Conservation (phyloP, 2,797 vertebrate genomes). For the Discoglossus pictus region DNA sequence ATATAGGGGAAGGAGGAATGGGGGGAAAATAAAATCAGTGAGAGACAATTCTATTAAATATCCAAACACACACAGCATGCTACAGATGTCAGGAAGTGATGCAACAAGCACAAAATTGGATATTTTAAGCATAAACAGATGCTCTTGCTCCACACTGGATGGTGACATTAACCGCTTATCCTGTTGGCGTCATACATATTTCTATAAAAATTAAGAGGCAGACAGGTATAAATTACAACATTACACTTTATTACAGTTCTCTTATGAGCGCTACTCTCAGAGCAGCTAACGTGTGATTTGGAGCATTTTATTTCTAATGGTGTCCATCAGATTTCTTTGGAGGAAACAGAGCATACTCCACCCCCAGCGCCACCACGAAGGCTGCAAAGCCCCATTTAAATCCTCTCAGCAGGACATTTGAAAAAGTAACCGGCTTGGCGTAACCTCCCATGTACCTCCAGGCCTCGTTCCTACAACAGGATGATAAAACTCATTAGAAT, state of each 20-base stretch:
- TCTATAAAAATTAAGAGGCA: background rate
- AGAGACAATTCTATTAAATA: too few species aligned
- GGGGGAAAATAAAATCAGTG: too few species aligned
- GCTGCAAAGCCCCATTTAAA: conserved; percentile 90
- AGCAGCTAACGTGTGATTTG: background rate
- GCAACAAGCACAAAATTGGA: too few species aligned
- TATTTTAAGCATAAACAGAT: too few species aligned
- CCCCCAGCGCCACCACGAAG: conserved; percentile 84
- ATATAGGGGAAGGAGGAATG: too few species aligned
- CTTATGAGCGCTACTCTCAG: background rate
- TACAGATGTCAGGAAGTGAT: too few species aligned
- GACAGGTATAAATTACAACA: background rate
- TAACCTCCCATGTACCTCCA: conserved; percentile 87
- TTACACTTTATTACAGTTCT: conserved; percentile 19
- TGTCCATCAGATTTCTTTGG: conserved; percentile 78
- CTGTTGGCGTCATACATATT: background rate
- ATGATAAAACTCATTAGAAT: background rate
- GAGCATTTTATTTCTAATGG: conserved; percentile 62
- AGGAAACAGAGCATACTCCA: conserved; percentile 84
- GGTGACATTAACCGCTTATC: too few species aligned
- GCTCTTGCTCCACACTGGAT: too few species aligned
- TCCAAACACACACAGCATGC: too few species aligned
- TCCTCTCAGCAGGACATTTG: conserved; percentile 77
- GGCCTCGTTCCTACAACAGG: conserved; percentile 84
- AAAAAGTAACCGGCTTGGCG: conserved; percentile 71